Percentiles rank a stretch among this genome's conserved stretches.
Evolutionary conservation across 2,888 invertebrate genomes (phyloP).

Genomic region (Creontiades dilutus): DNA sequence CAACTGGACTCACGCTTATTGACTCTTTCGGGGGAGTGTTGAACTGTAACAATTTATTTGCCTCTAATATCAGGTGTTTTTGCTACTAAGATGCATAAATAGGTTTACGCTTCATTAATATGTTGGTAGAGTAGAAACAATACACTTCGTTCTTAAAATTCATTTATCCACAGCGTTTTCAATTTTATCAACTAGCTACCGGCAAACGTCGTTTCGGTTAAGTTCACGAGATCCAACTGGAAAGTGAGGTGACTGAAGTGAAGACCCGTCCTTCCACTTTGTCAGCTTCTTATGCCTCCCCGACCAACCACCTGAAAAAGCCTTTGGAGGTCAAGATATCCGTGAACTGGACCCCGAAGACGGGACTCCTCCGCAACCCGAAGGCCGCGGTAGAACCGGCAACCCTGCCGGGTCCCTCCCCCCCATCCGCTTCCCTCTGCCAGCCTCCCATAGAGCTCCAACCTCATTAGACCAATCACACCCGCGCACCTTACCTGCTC

Average conservation of each 20-base stretch:
- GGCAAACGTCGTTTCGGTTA: background rate
- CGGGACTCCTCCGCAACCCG: constrained; percentile 1
- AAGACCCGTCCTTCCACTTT: constrained; percentile 61
- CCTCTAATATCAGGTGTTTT: too few relatives aligned
- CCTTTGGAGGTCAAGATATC: constrained; percentile 59
- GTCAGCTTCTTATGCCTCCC: constrained; percentile 46
- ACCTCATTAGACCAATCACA: constrained; percentile 71
- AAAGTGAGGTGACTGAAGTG: constrained; percentile 15
- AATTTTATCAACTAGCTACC: too few relatives aligned
- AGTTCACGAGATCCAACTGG: background rate
- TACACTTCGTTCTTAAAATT: too few relatives aligned
- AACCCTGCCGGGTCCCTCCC: constrained; percentile 9
- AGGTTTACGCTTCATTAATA: too few relatives aligned
- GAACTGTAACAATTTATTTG: too few relatives aligned
- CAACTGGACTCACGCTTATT: too few relatives aligned
- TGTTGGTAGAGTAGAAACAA: too few relatives aligned
- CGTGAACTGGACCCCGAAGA: constrained; percentile 50
- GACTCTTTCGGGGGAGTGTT: too few relatives aligned
- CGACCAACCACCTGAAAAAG: constrained; percentile 55
- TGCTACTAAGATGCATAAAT: too few relatives aligned
- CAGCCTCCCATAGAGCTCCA: constrained; percentile 46
- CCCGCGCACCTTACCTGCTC: constrained; percentile 67
- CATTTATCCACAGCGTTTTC: too few relatives aligned
- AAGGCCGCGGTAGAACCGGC: constrained; percentile 67
- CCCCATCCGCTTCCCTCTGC: background rate